phyloP scores from a whole-genome alignment of 2,888 invertebrate genomes.

The Sinelater perroti region DNA sequence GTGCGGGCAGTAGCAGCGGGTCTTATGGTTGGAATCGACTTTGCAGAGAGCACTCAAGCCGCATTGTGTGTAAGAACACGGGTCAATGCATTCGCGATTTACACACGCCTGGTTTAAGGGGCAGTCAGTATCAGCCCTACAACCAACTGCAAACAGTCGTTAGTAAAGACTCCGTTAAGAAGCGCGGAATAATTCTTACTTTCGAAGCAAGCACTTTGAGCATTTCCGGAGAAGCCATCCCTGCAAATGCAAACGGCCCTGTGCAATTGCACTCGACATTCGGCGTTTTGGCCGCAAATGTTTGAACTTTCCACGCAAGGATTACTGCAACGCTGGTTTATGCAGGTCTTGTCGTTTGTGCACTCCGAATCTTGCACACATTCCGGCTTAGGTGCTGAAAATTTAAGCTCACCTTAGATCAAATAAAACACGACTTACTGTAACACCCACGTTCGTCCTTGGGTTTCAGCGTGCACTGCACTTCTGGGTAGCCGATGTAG shows the following conservation, averaged over 20 bases:
- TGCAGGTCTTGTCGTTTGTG: constrained; percentile 82
- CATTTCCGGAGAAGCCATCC: constrained; percentile 85
- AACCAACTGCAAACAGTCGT: constrained; percentile 76
- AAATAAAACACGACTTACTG: constrained; percentile 39
- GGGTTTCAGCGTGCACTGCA: constrained; percentile 70
- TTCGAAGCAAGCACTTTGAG: constrained; percentile 78
- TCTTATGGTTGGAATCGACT: constrained; percentile 78
- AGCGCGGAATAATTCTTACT: too few species aligned
- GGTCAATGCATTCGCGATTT: constrained; percentile 81
- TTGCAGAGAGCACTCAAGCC: constrained; percentile 81
- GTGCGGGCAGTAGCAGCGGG: constrained; percentile 79
- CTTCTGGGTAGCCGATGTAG: constrained; percentile 80
- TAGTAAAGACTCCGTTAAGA: too few species aligned
- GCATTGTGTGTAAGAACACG: constrained; percentile 82
- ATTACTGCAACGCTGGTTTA: constrained; percentile 76
- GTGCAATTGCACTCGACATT: constrained; percentile 80
- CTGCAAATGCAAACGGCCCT: constrained; percentile 84
- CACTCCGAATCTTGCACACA: constrained; percentile 82
- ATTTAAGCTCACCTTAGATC: constrained; percentile 35
- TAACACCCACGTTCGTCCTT: constrained; percentile 43
- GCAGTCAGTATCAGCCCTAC: constrained; percentile 86
- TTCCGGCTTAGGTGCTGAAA: constrained; percentile 72
- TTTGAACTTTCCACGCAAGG: constrained; percentile 74
- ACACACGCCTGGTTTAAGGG: constrained; percentile 83
- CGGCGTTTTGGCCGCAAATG: constrained; percentile 80